phyloP scores from a whole-genome alignment of 1,140 invertebrate genomes.

The Heterodera schachtii region DNA sequence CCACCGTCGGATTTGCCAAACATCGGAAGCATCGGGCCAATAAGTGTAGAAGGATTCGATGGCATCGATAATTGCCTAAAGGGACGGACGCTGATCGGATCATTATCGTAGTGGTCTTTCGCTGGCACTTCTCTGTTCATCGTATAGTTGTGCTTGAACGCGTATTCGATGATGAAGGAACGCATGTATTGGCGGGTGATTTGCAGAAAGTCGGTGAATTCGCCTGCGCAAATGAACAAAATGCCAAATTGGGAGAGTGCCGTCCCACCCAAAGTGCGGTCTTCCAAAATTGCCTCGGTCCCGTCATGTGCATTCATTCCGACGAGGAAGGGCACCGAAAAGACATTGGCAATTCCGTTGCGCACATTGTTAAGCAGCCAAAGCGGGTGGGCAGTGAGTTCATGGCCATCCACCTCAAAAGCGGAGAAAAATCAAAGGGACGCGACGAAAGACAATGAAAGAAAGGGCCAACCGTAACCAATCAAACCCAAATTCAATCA shows the following conservation, averaged over 20 bases:
- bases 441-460: too few species aligned
- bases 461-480: too few species aligned
- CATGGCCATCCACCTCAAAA: slow-evolving; percentile 43
- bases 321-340: slow-evolving; percentile 59
- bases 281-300: slow-evolving; percentile 59
- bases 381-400: slow-evolving; percentile 54
- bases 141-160: slow-evolving; percentile 63
- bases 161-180: slow-evolving; percentile 57
- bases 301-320: slow-evolving; percentile 62
- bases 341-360: slow-evolving; percentile 43
- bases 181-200: slow-evolving; percentile 54
- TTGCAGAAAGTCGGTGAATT: slow-evolving; percentile 62
- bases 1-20: slow-evolving; percentile 60
- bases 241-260: too few species aligned
- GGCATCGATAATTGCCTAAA: slow-evolving; percentile 58
- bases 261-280: slow-evolving; percentile 48
- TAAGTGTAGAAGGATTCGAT: slow-evolving; percentile 61
- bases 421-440: too few species aligned
- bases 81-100: background rate
- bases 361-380: slow-evolving; percentile 58
- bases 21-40: slow-evolving; percentile 61
- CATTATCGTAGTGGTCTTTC: background rate
- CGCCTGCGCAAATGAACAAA: slow-evolving; percentile 37
- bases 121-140: slow-evolving; percentile 58
- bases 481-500: too few species aligned